Base-by-base conservation (phyloP, 2,113 vertebrate genomes). In the Atrichornis clamosus region DNA sequence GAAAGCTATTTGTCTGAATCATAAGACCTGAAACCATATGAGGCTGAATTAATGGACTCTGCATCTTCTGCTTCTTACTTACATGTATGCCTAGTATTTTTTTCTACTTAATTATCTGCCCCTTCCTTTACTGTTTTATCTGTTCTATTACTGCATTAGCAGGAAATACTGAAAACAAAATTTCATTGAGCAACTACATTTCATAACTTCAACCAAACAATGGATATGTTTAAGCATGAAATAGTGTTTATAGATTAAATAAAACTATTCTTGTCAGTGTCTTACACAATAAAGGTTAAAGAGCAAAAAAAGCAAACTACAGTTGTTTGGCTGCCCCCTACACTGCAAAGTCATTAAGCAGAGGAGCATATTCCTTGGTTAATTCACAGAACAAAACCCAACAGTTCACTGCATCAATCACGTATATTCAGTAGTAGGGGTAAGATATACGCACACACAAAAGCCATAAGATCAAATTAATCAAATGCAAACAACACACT, bases 161-260 rank as follows among this genome's bases (percentile, higher is more conserved):
- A 93, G 93, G 82, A 96, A 96, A 93, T 90, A 78, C 58, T 95
- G 91, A 93, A 96, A 97, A 95, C 69, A 96, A 84, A 91, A 90
- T 80, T 93, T 83, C 65, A 88, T 96, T 96, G 93, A 95, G 93
- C 84, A 96, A 96, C 74, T 85, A 63, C 41, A 95, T 97, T 96
- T 97, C 95, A 93, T 95, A 96, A 97, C 90, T 93, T 96, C 70
- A 87, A 93, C 90, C 72, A 85, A 96, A 94, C 93, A 97, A 93
- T 83, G 84, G 93, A 70, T 89, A 95, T 80, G 91, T 80, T 96
- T 93, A 93, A 96, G 90, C 91, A 95, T 56, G 82, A 96, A 96
- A 94, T 26, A 93, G 39, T 90, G 84, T 95, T 96, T 94, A 91
- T 87, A 93, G 91, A 91, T 69, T 70, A 30, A 73, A 87, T 91